Conservation (phyloP, 2,888 invertebrate genomes). For the Eupithecia vulgata region DNA sequence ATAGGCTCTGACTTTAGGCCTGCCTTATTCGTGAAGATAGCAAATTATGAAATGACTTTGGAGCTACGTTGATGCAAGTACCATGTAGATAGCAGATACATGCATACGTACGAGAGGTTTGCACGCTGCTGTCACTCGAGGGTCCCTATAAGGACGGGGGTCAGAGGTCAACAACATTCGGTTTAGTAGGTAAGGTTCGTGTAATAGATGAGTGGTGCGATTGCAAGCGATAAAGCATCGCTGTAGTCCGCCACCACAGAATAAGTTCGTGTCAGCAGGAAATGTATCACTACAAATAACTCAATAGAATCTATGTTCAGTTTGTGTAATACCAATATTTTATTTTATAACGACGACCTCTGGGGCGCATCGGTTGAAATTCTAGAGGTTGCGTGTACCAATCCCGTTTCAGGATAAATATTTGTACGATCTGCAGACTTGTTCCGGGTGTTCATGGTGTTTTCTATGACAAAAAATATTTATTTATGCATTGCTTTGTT, state of each 20-base stretch:
- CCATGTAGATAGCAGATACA: slow-evolving; percentile 9
- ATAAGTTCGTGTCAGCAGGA: slow-evolving; percentile 22
- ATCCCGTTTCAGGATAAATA: too few relatives aligned
- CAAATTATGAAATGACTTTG: slow-evolving; percentile 8
- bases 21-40: neutral
- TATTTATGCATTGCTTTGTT: too few relatives aligned
- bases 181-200: slow-evolving; percentile 72
- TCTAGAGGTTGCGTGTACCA: too few relatives aligned
- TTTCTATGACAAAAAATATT: too few relatives aligned
- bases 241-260: slow-evolving; percentile 53
- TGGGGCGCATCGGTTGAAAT: too few relatives aligned
- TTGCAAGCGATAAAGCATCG: slow-evolving; percentile 72
- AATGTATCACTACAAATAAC: neutral
- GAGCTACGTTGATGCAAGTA: slow-evolving; percentile 2
- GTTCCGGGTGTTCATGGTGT: too few relatives aligned
- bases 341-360: too few relatives aligned
- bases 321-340: neutral
- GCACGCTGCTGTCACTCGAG: slow-evolving; percentile 61
- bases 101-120: slow-evolving; percentile 43
- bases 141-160: slow-evolving; percentile 61
- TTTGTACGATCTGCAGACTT: too few relatives aligned
- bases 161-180: slow-evolving; percentile 68
- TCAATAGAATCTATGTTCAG: neutral
- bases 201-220: slow-evolving; percentile 76
- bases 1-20: neutral